phyloP scores from a whole-genome alignment of 1,140 invertebrate species.

The Drosophila gunungcola region DNA sequence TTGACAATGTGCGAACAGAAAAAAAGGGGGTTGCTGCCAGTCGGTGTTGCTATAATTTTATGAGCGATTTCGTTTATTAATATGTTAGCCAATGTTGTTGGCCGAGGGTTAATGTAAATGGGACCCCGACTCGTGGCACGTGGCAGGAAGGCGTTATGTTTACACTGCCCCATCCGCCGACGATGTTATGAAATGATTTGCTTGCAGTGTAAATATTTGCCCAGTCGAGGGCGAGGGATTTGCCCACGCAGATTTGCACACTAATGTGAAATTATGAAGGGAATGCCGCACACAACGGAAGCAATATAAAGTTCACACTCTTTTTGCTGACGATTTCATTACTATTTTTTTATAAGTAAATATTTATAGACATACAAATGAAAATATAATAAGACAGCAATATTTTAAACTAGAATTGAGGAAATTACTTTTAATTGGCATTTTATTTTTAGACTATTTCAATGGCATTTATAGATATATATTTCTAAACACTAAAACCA shows the following conservation, averaged over 20 bases:
- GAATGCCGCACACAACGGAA: conserved; percentile 46
- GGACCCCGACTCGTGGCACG: conserved; percentile 29
- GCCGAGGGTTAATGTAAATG: conserved; percentile 36
- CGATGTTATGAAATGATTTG: conserved; percentile 78
- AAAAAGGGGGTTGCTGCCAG: conserved; percentile 15
- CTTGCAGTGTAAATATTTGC: conserved; percentile 70
- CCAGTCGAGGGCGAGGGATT: conserved; percentile 50
- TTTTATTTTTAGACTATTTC: too few species aligned
- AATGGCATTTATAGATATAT: too few species aligned
- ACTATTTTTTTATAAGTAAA: too few species aligned
- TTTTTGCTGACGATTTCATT: not conserved
- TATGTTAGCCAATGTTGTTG: conserved; percentile 67
- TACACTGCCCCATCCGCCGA: conserved; percentile 59
- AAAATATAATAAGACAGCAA: too few species aligned
- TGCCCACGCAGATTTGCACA: conserved; percentile 65
- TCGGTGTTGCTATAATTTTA: conserved; percentile 80
- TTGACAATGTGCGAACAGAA: conserved; percentile 69
- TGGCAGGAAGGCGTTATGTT: conserved; percentile 84
- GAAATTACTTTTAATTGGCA: too few species aligned
- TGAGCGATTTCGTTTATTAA: conserved; percentile 80
- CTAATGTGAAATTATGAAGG: conserved; percentile 64
- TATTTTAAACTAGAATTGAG: too few species aligned
- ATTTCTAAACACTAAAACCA: too few species aligned
- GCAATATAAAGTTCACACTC: conserved; percentile 56
- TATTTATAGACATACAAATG: too few species aligned